Base-by-base conservation (phyloP, 1,140 invertebrate species). In the Camponotus floridanus region DNA sequence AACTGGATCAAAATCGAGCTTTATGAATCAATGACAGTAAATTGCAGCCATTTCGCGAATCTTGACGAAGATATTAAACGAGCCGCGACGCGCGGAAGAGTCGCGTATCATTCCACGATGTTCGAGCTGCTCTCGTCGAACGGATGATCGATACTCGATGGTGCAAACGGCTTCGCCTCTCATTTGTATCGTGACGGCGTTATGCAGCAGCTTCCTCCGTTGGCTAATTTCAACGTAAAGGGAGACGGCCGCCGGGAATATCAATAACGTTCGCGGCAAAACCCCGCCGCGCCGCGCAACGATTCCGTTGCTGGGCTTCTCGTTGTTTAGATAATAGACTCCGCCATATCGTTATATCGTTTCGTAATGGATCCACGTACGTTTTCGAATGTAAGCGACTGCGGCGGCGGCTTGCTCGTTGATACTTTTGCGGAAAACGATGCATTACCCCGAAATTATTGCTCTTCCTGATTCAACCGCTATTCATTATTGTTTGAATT, bases 261-360 rank as follows among this genome's bases (percentile, higher is more conserved):
- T 85, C 73, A 57, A 64, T 78, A 71, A 85, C 76, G 48, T 71
- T 59, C 65, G 79, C 42, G 84, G 79, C 85, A 90, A 87, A 90
- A 90, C 89, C 89, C 84, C 62, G 76, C 79, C 76, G 39, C 79
- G 76, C 79, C 68, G 68, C 68, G 31, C 67, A 55, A 13, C 88
- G 87, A 89, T 89, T 89, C 73, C 87, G 84, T 61, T 86, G 80
- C 85, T 88, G 62, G 84, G 83, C 84, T 88, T 62, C 85, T 89
- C 88, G 88, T 88, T 89, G 76, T 89, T 89, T 89, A 89, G 88
- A 88, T 88, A 89, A 89, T 89, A 76, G 87, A 89, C 76, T 83
- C 70, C 83, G 79, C 88, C 87, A 89, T 26, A 26, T 26, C 26
- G 26, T 86, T 89, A 85, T 88, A 89, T 88, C 85, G 87, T 88